These are phyloP conservation scores for Misgurnus mizolepis DNA, from an alignment of 2,113 vertebrate genomes.

Conservation along the genomic window DNA sequence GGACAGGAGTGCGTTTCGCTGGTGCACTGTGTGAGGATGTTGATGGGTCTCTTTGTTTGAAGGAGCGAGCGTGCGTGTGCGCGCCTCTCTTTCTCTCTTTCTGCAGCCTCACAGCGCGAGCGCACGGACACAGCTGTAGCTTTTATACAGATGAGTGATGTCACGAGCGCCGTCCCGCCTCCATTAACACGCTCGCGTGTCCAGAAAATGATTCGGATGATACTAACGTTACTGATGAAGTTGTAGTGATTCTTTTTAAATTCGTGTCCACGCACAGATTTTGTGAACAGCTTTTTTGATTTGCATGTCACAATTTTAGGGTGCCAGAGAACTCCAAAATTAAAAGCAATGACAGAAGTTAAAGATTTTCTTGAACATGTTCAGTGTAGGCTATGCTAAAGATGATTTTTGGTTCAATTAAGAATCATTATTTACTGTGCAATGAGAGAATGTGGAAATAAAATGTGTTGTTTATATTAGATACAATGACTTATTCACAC, in stretches of 20 bases:
- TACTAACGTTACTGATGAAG: not conserved
- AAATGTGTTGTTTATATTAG: conserved; percentile 53
- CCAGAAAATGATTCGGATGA: not conserved
- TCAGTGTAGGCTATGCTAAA: no score
- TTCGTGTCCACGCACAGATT: no score
- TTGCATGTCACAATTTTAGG: no score
- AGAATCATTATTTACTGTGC: conserved; percentile 18
- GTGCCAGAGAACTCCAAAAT: no score
- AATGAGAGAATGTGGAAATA: conserved; percentile 58
- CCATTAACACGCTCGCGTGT: conserved; percentile 30
- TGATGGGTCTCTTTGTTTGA: conserved; percentile 77
- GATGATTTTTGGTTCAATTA: not conserved
- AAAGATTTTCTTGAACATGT: no score
- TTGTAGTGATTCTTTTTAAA: no score
- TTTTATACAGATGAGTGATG: conserved; percentile 81
- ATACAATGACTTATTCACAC: conserved; percentile 77
- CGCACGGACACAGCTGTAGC: conserved; percentile 72
- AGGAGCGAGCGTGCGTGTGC: conserved; percentile 62
- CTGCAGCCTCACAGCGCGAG: conserved; percentile 77
- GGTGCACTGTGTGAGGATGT: conserved; percentile 61
- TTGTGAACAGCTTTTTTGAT: no score
- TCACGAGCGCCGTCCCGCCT: conserved; percentile 69
- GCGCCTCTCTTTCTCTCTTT: conserved; percentile 48
- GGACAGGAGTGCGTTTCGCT: conserved; percentile 42
- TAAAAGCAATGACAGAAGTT: no score